phyloP scores from a whole-genome alignment of 1,140 invertebrate species.

The Chironomus tepperi region DNA sequence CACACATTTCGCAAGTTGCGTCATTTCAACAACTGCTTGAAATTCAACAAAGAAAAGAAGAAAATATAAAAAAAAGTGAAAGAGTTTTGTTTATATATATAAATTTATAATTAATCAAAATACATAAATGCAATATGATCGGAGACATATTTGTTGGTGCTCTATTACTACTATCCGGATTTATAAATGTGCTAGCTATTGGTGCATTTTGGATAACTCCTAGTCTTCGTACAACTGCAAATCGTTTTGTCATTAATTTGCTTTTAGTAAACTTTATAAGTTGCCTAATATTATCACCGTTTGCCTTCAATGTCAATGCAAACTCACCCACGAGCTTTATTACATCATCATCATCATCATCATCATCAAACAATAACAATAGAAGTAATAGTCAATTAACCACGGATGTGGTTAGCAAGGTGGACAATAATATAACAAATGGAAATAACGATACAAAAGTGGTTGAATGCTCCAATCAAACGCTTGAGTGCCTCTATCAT shows the following conservation, averaged over 20 bases:
- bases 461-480: not conserved
- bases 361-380: not conserved
- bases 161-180: slow-evolving; percentile 38
- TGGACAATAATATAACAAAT: not conserved
- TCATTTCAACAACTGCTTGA: not conserved
- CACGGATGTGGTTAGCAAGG: not conserved
- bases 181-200: slow-evolving; percentile 38
- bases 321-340: not conserved
- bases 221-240: slow-evolving; percentile 38
- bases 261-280: slow-evolving; percentile 38
- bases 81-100: too few relatives aligned
- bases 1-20: too few relatives aligned
- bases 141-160: slow-evolving; percentile 39
- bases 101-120: too few relatives aligned
- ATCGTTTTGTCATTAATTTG: slow-evolving; percentile 39
- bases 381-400: not conserved
- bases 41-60: not conserved
- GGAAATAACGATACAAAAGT: not conserved
- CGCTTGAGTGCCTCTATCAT: not conserved
- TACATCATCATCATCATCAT: not conserved
- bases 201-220: slow-evolving; percentile 40
- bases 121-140: slow-evolving; percentile 31
- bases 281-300: slow-evolving; percentile 37
- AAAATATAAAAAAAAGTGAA: not conserved
- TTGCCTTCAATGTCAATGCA: slow-evolving; percentile 32